These are phyloP conservation scores for Bugula neritina DNA, from an alignment of 2,888 invertebrate genomes.

Conservation along the genomic window DNA sequence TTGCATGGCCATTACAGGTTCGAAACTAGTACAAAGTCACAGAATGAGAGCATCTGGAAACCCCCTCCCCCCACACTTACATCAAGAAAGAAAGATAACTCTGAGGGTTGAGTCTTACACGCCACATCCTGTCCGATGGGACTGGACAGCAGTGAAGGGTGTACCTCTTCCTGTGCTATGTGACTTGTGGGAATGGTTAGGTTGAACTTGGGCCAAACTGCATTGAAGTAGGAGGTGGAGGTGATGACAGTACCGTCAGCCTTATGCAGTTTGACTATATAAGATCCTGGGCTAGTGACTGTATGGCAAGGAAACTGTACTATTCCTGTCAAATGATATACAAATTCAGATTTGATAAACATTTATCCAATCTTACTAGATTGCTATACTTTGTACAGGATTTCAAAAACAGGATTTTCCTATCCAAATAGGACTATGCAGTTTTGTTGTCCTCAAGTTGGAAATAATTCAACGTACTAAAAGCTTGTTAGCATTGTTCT, in stretches of 20 bases:
- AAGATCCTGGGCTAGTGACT: background rate
- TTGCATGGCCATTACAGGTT: too few species aligned
- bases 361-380: too few species aligned
- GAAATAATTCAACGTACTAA: too few species aligned
- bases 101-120: background rate
- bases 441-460: too few species aligned
- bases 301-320: constrained; percentile 21
- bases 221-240: background rate
- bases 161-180: constrained; percentile 10
- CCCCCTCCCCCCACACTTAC: too few species aligned
- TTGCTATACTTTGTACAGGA: too few species aligned
- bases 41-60: too few species aligned
- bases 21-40: too few species aligned
- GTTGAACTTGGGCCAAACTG: constrained; percentile 21
- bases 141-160: background rate
- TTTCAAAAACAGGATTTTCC: too few species aligned
- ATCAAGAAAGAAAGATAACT: background rate
- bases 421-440: too few species aligned
- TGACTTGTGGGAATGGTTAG: background rate
- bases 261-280: background rate
- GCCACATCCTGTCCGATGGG: background rate
- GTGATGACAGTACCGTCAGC: background rate
- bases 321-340: background rate
- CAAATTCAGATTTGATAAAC: too few species aligned
- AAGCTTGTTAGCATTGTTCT: too few species aligned